Evolutionary conservation across 2,888 invertebrate genomes (phyloP).

Genomic region (Acronicta alni): DNA sequence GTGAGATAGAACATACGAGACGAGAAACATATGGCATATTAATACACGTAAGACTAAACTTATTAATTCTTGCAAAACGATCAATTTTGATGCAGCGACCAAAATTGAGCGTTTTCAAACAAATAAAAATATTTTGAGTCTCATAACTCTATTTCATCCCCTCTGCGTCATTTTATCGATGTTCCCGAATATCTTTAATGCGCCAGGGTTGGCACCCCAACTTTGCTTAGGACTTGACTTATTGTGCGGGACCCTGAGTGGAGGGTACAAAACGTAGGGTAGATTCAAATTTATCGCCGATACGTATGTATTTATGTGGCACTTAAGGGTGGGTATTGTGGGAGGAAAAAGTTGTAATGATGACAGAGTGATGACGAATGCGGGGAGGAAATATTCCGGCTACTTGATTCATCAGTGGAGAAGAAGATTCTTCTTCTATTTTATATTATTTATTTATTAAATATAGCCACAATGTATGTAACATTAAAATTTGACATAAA

Average conservation of each 20-base stretch:
- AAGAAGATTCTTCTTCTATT: no score
- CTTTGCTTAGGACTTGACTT: constrained; percentile 80
- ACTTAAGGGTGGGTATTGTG: constrained; percentile 63
- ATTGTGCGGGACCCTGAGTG: constrained; percentile 68
- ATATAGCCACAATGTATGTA: no score
- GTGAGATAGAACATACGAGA: no score
- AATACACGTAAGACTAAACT: no score
- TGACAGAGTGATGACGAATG: constrained; percentile 47
- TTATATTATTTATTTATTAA: no score
- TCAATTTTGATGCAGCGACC: no score
- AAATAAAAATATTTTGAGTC: constrained; percentile 46
- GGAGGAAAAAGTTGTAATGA: constrained; percentile 47
- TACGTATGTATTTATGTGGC: constrained; percentile 73
- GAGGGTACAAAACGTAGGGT: constrained; percentile 73
- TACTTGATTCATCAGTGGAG: neutral
- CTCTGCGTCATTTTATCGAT: constrained; percentile 38
- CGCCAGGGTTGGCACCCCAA: constrained; percentile 56
- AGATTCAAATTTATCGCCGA: constrained; percentile 77
- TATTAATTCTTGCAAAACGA: no score
- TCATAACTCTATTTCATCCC: constrained; percentile 50
- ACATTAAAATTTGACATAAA: no score
- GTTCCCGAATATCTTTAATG: constrained; percentile 29
- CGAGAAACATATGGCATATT: no score
- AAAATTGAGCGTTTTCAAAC: constrained; percentile 31
- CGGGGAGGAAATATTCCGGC: neutral